Percentiles rank a stretch among this genome's conserved stretches.
Evolutionary conservation across 2,888 invertebrate species (phyloP).

Genomic region (Meghimatium bilineatum): DNA sequence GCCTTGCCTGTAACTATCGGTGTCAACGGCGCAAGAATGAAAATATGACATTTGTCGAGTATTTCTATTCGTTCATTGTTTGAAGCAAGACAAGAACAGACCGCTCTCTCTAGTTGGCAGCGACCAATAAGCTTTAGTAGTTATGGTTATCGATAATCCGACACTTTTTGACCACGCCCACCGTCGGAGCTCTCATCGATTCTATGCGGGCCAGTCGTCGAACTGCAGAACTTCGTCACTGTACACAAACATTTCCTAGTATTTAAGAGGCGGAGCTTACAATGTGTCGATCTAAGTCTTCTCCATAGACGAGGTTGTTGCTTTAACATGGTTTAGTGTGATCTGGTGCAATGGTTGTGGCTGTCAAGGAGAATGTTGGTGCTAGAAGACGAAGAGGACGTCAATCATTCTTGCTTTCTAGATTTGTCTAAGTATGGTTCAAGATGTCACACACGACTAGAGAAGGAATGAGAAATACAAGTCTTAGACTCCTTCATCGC

Average conservation of each 20-base stretch:
- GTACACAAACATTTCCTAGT: background rate
- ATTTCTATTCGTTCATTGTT: background rate
- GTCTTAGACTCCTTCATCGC: no score
- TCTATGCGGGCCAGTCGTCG: slow-evolving; percentile 16
- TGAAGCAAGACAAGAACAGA: background rate
- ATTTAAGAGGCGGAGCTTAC: background rate
- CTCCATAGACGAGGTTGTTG: background rate
- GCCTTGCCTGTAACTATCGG: background rate
- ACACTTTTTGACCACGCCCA: slow-evolving; percentile 16
- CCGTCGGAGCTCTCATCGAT: background rate
- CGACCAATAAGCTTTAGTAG: slow-evolving; percentile 29
- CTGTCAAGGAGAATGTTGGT: background rate
- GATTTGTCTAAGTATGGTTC: background rate
- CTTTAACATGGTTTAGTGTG: background rate
- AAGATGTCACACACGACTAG: background rate
- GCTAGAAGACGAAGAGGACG: background rate
- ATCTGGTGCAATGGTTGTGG: background rate
- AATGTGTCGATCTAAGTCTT: background rate
- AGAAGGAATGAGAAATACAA: background rate
- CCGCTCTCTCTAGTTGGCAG: background rate
- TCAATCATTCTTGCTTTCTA: slow-evolving; percentile 19
- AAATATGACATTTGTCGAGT: background rate
- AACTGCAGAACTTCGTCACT: background rate
- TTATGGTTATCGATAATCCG: slow-evolving; percentile 37
- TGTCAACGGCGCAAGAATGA: no score